Conservation (phyloP, 2,888 invertebrate species). For the Theretra japonica region DNA sequence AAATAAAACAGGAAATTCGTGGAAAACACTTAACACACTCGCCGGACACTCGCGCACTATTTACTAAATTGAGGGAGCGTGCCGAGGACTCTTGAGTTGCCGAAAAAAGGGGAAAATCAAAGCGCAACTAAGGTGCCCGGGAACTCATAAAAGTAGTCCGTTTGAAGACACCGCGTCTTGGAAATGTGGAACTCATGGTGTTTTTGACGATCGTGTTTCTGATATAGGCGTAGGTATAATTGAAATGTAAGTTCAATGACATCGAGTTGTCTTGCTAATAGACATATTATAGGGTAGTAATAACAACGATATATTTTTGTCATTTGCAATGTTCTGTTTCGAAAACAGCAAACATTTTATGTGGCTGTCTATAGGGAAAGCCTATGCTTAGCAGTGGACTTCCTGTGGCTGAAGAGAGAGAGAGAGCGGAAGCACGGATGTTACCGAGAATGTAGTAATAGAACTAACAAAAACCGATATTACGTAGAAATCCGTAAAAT, state of each 20-base stretch:
- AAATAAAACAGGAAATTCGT: conserved; percentile 28
- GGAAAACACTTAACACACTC: conserved; percentile 29
- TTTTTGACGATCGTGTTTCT: neutral
- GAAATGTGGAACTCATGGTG: neutral
- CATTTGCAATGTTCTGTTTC: neutral
- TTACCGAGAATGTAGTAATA: no score
- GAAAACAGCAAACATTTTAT: no score
- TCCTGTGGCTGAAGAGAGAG: no score
- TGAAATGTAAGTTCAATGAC: neutral
- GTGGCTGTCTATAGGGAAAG: no score
- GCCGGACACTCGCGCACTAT: conserved; percentile 52
- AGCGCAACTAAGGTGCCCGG: conserved; percentile 54
- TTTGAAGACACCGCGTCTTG: conserved; percentile 15
- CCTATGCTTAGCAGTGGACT: no score
- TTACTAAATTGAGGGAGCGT: conserved; percentile 76
- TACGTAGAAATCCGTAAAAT: no score
- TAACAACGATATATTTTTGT: neutral
- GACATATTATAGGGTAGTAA: no score
- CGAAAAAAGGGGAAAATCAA: conserved; percentile 69
- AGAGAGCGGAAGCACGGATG: no score
- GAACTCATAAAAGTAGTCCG: conserved; percentile 29
- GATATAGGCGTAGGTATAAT: neutral
- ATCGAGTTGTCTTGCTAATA: neutral
- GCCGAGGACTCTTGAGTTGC: conserved; percentile 61
- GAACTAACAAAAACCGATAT: no score